Conservation (phyloP, 1,140 invertebrate genomes). For the Heliconius melpomene region DNA sequence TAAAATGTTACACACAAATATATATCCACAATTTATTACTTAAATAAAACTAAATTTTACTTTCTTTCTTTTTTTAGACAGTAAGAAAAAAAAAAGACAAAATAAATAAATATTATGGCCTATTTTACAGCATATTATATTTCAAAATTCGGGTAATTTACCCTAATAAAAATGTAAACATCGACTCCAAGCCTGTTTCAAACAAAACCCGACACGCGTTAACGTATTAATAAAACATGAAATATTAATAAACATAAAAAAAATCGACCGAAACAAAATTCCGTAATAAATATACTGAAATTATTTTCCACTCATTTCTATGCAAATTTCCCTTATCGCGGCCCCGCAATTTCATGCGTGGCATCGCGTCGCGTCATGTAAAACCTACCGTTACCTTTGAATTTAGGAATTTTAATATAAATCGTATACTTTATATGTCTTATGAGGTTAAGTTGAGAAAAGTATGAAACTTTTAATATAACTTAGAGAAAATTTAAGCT, state of each 20-base stretch:
- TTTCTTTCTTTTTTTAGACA: too few species aligned
- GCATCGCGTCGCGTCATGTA: constrained; percentile 8
- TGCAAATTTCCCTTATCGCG: constrained; percentile 17
- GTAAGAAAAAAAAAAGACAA: too few species aligned
- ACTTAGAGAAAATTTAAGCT: too few species aligned
- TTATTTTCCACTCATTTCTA: constrained; percentile 19
- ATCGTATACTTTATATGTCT: background rate
- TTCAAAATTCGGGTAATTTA: too few species aligned
- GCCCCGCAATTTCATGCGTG: constrained; percentile 13
- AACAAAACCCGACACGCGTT: constrained; percentile 5
- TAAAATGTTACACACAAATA: too few species aligned
- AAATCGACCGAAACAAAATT: background rate
- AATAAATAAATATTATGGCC: too few species aligned
- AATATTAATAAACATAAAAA: constrained; percentile 4
- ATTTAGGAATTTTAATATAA: background rate
- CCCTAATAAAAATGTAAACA: background rate
- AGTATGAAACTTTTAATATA: background rate
- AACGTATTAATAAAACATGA: constrained; percentile 23
- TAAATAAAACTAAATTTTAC: too few species aligned
- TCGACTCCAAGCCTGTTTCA: background rate
- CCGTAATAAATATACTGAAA: constrained; percentile 20
- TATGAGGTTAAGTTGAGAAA: background rate
- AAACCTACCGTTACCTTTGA: constrained; percentile 3
- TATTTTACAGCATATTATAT: too few species aligned
- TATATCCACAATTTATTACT: too few species aligned